phyloP scores from a whole-genome alignment of 1,140 invertebrate species.

The Hirudo medicinalis region DNA sequence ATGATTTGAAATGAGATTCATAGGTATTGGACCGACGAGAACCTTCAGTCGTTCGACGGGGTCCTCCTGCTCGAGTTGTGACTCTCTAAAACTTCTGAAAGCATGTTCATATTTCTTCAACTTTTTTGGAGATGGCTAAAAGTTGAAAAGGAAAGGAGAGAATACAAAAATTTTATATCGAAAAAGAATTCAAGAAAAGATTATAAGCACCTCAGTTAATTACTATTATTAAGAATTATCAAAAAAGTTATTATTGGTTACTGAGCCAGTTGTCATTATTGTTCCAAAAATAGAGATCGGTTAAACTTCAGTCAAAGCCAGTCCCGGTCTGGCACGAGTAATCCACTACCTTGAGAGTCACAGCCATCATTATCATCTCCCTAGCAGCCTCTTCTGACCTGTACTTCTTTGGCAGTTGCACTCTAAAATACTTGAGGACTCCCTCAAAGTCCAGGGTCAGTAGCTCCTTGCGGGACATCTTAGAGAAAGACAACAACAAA shows the following conservation, averaged over 20 bases:
- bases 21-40: constrained; percentile 8
- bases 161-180: neutral
- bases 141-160: neutral
- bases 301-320: too few relatives aligned
- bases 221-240: too few relatives aligned
- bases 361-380: constrained; percentile 75
- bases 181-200: neutral
- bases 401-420: constrained; percentile 89
- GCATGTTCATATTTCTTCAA: constrained; percentile 91
- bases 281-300: too few relatives aligned
- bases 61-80: constrained; percentile 46
- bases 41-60: constrained; percentile 48
- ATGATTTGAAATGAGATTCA: neutral
- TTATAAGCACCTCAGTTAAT: neutral
- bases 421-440: constrained; percentile 77
- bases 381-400: constrained; percentile 73
- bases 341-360: constrained; percentile 55
- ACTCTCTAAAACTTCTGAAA: constrained; percentile 63
- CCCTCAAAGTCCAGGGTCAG: constrained; percentile 89
- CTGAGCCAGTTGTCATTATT: too few relatives aligned
- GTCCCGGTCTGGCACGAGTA: too few relatives aligned
- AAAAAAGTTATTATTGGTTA: too few relatives aligned
- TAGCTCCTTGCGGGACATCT: constrained; percentile 79
- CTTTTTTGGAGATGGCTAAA: constrained; percentile 50
- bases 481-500: constrained; percentile 27